phyloP scores from a whole-genome alignment of 2,888 invertebrate genomes.

The Ellobium chinense region DNA sequence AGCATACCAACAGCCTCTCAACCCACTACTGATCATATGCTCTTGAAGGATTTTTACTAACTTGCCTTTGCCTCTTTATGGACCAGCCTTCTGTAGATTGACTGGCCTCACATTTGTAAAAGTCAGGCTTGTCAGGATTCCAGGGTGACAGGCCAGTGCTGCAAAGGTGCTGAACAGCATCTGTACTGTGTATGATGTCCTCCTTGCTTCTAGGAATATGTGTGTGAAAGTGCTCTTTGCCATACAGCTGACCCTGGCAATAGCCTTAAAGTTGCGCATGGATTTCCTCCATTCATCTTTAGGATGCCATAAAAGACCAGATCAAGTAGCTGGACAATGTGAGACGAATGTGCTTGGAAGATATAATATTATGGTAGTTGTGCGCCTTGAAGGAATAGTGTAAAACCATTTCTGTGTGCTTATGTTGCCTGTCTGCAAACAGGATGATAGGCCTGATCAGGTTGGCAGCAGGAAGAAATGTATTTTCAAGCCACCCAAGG shows the following conservation, averaged over 20 bases:
- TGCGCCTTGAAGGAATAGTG: not conserved
- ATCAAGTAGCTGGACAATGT: not conserved
- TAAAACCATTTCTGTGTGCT: not conserved
- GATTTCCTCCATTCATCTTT: not conserved
- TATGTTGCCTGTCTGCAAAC: not conserved
- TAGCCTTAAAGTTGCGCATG: not conserved
- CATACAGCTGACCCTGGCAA: no score
- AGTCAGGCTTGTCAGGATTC: not conserved
- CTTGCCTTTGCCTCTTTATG: no score
- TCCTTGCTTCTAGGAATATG: no score
- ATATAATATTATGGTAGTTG: no score
- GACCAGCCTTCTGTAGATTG: no score
- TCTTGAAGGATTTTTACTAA: no score
- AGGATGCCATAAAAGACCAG: not conserved
- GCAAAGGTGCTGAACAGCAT: no score
- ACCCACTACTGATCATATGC: no score
- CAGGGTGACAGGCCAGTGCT: not conserved
- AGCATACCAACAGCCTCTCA: no score
- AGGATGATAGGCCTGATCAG: not conserved
- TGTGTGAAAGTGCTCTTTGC: no score
- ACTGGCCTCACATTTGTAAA: not conserved
- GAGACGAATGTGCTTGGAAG: not conserved
- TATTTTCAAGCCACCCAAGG: not conserved
- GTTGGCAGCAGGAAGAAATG: not conserved
- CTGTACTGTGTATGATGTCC: no score